Base-by-base conservation (phyloP, 2,797 vertebrate species). In the Gila robusta region DNA sequence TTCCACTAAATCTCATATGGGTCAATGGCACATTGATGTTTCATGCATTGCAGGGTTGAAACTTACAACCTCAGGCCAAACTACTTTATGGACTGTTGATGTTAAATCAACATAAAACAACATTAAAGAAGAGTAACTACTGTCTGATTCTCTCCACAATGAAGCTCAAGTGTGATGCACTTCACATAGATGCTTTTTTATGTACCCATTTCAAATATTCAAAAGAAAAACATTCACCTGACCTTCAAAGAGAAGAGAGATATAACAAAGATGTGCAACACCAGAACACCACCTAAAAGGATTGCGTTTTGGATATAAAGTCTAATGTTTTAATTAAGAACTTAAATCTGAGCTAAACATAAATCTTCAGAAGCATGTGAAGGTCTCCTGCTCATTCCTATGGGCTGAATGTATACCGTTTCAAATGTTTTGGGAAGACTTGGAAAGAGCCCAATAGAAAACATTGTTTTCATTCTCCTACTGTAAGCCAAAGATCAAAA, bases 401-500 rank as follows among this genome's bases (percentile, higher is more conserved):
- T 19, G 78, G 64, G 64, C 62, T 32, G 78, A 26, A 64, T 28
- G 9, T 14, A 32, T 32, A 66, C 66, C 28, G 39, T 80, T 80
- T 39, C 78, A 52, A 49, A 49, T 52, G 28, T 78, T 52, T 76
- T 6, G 0, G 26, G 28, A 52, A 52, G 64, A 69, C n/a, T 44
- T 79, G 52, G 52, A 85, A 79, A 35, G 41, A 59, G 49, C 26
- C 83, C 77, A 73, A 74, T 21, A 66, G 26, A 66, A 86, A 79
- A 77, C 35, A 59, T 62, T 72, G 21, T 81, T 49, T 81, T 83
- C 70, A 76, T 44, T 52, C 49, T 77, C 62, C 79, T 82, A 39
- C 73, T 71, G 69, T 80, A 70, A 52, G 70, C 23, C 21, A n/a
- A 21, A 81, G 86, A 87, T 87, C 82, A 87, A 84, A 87, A 39